Evolutionary conservation across 1,140 invertebrate species (phyloP), one percentile per base, ranked within the genome.

Genomic region (Meteorus sp.): DNA sequence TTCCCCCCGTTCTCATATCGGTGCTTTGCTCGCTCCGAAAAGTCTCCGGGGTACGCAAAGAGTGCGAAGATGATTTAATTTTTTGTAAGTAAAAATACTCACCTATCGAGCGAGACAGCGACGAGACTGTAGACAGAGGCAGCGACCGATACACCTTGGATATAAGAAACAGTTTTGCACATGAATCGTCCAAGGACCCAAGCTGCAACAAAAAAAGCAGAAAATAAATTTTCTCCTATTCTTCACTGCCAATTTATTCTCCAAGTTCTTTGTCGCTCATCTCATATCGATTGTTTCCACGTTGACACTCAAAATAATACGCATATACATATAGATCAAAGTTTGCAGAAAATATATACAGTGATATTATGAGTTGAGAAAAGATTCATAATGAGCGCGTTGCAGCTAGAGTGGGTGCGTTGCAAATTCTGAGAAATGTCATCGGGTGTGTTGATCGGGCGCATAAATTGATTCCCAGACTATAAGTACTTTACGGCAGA

Each of bases 111-210:
- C 55, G 94, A 94, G 8, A 97, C 93, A 11, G 93, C 94, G 50
- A 95, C 93, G 27, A 97, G 82, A 62, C 93, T 95, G 83, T 95
- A 95, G 45, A 96, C 92, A 0, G 94, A 97, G 15, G 94, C 93
- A 43, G 92, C 92, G 0, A 97, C 94, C 0, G 94, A 94, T 17
- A 97, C 91, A 43, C 94, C 94, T 79, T 97, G 94, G 62, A 97
- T 88, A 76, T 95, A 97, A 1, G 94, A 91, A 19, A 95, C 92
- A 1, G 91, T 91, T 81, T 96, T 96, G 81, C 94, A 97, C 89
- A 96, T 92, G 78, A 90, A 87, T 86, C 91, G 90, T 51, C 94
- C 94, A 47, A 96, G 85, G 62, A 94, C 86, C 94, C 94, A 97
- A 57, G 93, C 94, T 96, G 85, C 35, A 88, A 88, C 70, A 73